Evolutionary conservation across 2,113 vertebrate species (phyloP).

Genomic region (Otus sunia): DNA sequence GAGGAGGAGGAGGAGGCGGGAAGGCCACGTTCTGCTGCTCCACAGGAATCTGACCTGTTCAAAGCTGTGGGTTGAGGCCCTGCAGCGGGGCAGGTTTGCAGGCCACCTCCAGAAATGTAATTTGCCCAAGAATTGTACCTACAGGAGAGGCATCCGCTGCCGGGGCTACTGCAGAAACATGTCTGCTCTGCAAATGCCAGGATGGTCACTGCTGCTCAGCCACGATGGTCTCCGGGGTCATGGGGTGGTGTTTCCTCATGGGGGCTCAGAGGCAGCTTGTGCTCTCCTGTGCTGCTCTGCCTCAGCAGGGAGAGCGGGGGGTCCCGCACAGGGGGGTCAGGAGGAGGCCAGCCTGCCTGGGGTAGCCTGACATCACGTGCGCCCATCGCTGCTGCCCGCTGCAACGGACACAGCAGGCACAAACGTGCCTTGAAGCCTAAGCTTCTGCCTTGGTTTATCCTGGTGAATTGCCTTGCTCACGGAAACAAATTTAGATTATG

Average conservation of each 20-base stretch:
- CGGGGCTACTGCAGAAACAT: background rate
- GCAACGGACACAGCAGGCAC: background rate
- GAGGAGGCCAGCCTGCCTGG: background rate
- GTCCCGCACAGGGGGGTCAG: accelerated
- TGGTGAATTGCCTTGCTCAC: background rate
- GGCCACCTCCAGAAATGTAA: background rate
- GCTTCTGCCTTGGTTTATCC: background rate
- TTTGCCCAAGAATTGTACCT: background rate
- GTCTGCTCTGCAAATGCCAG: background rate
- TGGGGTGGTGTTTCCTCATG: background rate
- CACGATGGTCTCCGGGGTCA: accelerated
- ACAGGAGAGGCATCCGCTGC: background rate
- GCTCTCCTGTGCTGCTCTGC: background rate
- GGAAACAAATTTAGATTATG: background rate
- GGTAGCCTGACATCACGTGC: accelerated
- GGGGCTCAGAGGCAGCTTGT: background rate
- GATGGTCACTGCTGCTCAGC: background rate
- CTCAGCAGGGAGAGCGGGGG: background rate
- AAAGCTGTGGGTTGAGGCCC: background rate
- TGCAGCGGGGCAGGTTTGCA: background rate
- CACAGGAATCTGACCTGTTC: background rate
- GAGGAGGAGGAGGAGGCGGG: background rate
- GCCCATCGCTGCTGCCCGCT: background rate
- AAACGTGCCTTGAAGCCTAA: background rate
- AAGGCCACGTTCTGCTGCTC: background rate